Evolutionary conservation across 2,113 vertebrate species (phyloP).

Genomic region (Cheilinus undulatus): DNA sequence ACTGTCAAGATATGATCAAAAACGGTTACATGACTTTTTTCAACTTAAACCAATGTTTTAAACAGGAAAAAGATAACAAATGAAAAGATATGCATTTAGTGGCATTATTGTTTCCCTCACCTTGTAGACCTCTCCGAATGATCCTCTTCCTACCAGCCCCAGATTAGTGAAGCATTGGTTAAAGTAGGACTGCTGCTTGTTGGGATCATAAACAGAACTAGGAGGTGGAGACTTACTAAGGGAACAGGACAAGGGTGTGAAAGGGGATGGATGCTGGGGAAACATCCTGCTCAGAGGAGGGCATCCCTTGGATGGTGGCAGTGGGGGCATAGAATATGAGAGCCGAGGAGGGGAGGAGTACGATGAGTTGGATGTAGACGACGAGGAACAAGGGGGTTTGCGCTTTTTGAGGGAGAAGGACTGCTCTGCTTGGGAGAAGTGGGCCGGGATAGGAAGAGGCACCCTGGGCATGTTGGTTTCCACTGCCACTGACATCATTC

Average conservation of each 20-base stretch:
- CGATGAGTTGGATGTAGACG: slow-evolving; percentile 71
- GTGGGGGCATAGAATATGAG: slow-evolving; percentile 79
- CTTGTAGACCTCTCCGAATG: slow-evolving; percentile 93
- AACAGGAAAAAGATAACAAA: too few species aligned
- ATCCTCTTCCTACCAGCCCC: slow-evolving; percentile 88
- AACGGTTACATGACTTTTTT: too few species aligned
- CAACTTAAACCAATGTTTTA: too few species aligned
- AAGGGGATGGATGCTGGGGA: slow-evolving; percentile 80
- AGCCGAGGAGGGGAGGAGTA: slow-evolving; percentile 71
- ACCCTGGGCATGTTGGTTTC: slow-evolving; percentile 78
- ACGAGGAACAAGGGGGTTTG: slow-evolving; percentile 77
- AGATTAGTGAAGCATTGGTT: slow-evolving; percentile 89
- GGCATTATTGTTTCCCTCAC: too few species aligned
- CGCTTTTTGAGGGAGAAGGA: slow-evolving; percentile 90
- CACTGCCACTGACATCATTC: slow-evolving; percentile 82
- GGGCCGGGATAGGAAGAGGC: slow-evolving; percentile 85
- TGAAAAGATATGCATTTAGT: too few species aligned
- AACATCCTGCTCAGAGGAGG: slow-evolving; percentile 86
- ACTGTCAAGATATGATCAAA: too few species aligned
- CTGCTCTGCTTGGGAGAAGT: slow-evolving; percentile 88
- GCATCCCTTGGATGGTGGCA: slow-evolving; percentile 86
- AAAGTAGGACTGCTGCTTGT: slow-evolving; percentile 87
- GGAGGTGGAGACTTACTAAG: slow-evolving; percentile 73
- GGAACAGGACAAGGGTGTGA: slow-evolving; percentile 82
- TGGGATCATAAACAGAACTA: slow-evolving; percentile 83